Evolutionary conservation across 1,140 invertebrate species (phyloP).

Genomic region (Sitophilus oryzae): DNA sequence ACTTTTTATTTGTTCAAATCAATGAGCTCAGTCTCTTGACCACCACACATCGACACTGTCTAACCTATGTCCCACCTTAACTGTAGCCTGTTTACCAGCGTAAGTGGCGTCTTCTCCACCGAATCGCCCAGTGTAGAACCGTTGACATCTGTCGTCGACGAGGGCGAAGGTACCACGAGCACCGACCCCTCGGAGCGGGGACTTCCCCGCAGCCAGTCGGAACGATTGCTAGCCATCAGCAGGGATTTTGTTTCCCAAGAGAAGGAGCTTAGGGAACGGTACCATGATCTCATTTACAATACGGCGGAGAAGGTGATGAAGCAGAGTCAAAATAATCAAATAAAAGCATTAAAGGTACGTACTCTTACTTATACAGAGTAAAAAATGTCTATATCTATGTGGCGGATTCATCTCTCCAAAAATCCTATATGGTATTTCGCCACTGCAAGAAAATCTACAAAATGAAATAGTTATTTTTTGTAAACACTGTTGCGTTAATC

Average conservation of each 20-base stretch:
- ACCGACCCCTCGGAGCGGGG: constrained; percentile 38
- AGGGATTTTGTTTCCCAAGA: constrained; percentile 70
- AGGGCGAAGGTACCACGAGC: constrained; percentile 38
- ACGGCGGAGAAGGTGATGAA: constrained; percentile 74
- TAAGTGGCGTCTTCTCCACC: constrained; percentile 38
- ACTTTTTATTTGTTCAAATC: too few species aligned
- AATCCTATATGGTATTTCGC: too few species aligned
- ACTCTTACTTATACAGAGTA: background rate
- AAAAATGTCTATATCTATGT: too few species aligned
- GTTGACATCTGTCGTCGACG: constrained; percentile 36
- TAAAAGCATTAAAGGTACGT: constrained; percentile 59
- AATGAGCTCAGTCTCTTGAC: background rate
- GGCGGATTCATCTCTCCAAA: too few species aligned
- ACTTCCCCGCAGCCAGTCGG: constrained; percentile 59
- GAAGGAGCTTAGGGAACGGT: constrained; percentile 74
- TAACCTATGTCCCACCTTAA: constrained; percentile 6
- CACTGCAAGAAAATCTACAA: too few species aligned
- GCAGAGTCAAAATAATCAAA: constrained; percentile 69
- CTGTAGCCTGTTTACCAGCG: constrained; percentile 29
- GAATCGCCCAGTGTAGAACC: constrained; percentile 43
- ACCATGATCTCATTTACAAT: constrained; percentile 71
- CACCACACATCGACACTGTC: background rate
- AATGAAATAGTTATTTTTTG: too few species aligned
- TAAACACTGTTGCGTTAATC: too few species aligned
- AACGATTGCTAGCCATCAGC: constrained; percentile 58